Evolutionary conservation across 1,140 invertebrate species (phyloP).

Genomic region (Heliconius himera): DNA sequence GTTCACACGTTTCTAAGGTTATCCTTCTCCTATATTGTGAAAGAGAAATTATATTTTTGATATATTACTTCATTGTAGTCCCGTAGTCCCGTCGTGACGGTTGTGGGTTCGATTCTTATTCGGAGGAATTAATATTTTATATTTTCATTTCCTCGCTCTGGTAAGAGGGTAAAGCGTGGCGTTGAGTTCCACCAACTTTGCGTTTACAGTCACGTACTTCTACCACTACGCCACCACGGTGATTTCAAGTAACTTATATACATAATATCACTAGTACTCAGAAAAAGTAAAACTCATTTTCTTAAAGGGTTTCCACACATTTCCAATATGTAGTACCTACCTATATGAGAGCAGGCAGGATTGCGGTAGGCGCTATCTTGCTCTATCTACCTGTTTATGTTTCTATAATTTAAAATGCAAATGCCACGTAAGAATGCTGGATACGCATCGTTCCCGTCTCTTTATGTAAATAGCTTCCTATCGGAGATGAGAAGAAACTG

Average conservation of each 20-base stretch:
- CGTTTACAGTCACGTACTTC: no score
- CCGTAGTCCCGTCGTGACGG: no score
- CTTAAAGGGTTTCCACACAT: neutral
- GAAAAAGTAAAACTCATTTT: neutral
- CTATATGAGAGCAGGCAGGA: conserved; percentile 14
- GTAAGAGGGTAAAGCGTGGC: no score
- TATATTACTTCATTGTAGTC: no score
- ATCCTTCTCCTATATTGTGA: neutral
- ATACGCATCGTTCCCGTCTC: conserved; percentile 19
- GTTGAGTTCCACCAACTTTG: no score
- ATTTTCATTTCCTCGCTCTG: no score
- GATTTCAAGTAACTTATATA: no score
- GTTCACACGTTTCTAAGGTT: neutral
- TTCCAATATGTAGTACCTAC: no score
- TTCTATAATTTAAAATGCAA: conserved; percentile 30
- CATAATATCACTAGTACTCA: no score
- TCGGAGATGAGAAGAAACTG: neutral
- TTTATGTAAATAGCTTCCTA: conserved; percentile 28
- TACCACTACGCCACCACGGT: no score
- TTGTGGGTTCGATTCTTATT: no score
- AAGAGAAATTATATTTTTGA: neutral
- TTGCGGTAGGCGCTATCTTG: neutral
- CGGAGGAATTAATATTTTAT: no score
- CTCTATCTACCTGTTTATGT: conserved; percentile 13
- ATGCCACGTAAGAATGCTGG: conserved; percentile 16